Base-by-base conservation (phyloP, 2,888 invertebrate genomes). In the Clitarchus hookeri region DNA sequence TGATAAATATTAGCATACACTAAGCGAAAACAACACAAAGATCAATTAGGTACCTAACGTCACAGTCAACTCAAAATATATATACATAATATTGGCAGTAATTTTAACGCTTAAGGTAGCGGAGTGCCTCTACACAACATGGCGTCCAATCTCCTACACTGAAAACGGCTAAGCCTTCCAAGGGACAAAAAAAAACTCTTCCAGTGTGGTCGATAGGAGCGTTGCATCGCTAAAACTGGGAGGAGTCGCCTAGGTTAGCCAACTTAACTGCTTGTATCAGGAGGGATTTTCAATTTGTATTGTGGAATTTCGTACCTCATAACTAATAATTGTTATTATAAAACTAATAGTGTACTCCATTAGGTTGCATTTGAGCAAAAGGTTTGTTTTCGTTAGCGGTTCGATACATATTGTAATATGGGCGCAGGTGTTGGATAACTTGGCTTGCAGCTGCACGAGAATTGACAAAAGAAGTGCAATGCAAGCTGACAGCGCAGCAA, bases 41-140 rank as follows among this genome's bases (percentile, higher is more conserved):
- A 90, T 91, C 90, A 92, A 92, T 92, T 92, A 91, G 92, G 91
- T 92, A 93, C 91, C 87, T 86, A 85, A 92, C 93, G 93, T 93
- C 92, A 92, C 91, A 90, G 90, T 91, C 91, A 91, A 91, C 90
- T 91, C 91, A 91, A 91, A 91, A 91, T 91, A 91, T 92, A 91
- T 91, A 92, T 91, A 90, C 91, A 91, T 90, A 91, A 92, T 92
- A 92, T 92, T 91, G 91, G 91, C 91, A 90, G 90, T 91, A 93
- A 93, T 92, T 92, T 91, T 89, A 90, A 89, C 91, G 90, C 87
- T 89, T 91, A 91, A 91, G 90, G 90, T 91, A 91, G 91, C 92
- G 91, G 90, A 90, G 90, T 90, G 90, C 27, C 91, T 90, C 91
- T 91, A 91, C 91, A 90, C 92, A 92, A 93, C 93, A 93, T 93